Percentiles rank a stretch among this genome's conserved stretches.
These are phyloP conservation scores for Orius laevigatus DNA, from an alignment of 1,140 invertebrate species.

Conservation along the genomic window DNA sequence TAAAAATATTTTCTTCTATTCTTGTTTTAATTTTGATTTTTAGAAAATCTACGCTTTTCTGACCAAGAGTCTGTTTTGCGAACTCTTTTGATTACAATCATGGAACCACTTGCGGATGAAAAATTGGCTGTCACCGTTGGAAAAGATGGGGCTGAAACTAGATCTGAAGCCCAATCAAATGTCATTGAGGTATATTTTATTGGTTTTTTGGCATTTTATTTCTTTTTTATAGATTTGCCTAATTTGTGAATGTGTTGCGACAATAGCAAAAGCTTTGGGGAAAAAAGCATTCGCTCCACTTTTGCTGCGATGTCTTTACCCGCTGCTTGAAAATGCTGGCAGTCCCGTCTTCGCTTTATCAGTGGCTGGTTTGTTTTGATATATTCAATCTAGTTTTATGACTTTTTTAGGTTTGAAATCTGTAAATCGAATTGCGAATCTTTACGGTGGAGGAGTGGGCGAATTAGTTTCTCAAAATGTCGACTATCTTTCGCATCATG, in stretches of 20 bases:
- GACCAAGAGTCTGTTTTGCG: too few species aligned
- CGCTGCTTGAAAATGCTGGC: slow-evolving; percentile 49
- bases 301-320: slow-evolving; percentile 43
- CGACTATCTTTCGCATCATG: slow-evolving; percentile 48
- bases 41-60: background rate
- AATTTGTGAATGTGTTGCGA: slow-evolving; percentile 42
- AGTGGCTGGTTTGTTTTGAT: slow-evolving; percentile 13
- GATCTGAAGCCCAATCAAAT: slow-evolving; percentile 37
- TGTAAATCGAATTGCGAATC: slow-evolving; percentile 34
- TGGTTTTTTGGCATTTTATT: background rate
- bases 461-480: slow-evolving; percentile 39
- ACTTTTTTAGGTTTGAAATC: slow-evolving; percentile 34
- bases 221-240: slow-evolving; percentile 29
- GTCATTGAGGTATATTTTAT: slow-evolving; percentile 29
- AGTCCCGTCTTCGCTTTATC: slow-evolving; percentile 20
- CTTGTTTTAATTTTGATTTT: slow-evolving; percentile 14
- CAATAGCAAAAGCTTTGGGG: slow-evolving; percentile 32
- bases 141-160: slow-evolving; percentile 20
- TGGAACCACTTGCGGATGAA: slow-evolving; percentile 5
- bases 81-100: slow-evolving; percentile 22
- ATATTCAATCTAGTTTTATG: slow-evolving; percentile 17
- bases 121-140: background rate
- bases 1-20: slow-evolving; percentile 4
- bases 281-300: slow-evolving; percentile 32
- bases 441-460: slow-evolving; percentile 30